Evolutionary conservation across 2,888 invertebrate species (phyloP).

Genomic region (Didymodactylos carnosus): DNA sequence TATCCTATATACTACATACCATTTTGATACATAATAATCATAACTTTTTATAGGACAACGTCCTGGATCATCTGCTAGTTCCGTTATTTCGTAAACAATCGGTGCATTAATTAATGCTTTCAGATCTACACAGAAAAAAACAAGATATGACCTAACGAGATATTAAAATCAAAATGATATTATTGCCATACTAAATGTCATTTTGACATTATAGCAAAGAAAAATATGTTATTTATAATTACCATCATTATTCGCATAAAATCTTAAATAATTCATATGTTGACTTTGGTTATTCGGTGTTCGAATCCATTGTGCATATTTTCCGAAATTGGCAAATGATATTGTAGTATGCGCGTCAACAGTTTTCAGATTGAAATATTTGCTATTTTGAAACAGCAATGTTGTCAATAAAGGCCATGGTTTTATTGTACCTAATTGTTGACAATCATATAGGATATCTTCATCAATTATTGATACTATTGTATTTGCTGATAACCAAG

Average conservation of each 20-base stretch:
- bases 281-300: not conserved
- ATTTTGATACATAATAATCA: slow-evolving; percentile 88
- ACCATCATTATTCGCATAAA: not conserved
- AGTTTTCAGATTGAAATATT: slow-evolving; percentile 75
- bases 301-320: slow-evolving; percentile 41
- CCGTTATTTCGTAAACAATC: slow-evolving; percentile 53
- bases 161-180: not conserved
- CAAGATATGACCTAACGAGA: not conserved
- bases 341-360: slow-evolving; percentile 66
- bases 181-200: too few species aligned
- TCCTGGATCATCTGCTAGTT: slow-evolving; percentile 72
- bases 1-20: slow-evolving; percentile 28
- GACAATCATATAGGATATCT: slow-evolving; percentile 84
- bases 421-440: slow-evolving; percentile 83
- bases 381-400: slow-evolving; percentile 84
- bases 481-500: not conserved
- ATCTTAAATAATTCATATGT: not conserved
- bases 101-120: not conserved
- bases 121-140: not conserved
- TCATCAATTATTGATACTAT: slow-evolving; percentile 49
- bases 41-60: slow-evolving; percentile 83
- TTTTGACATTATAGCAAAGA: too few species aligned
- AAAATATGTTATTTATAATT: too few species aligned
- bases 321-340: slow-evolving; percentile 82
- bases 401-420: slow-evolving; percentile 78